Evolutionary conservation across 64 coral and sea anemone genomes (phyloP).

Genomic region (Actinia tenebrosa): DNA sequence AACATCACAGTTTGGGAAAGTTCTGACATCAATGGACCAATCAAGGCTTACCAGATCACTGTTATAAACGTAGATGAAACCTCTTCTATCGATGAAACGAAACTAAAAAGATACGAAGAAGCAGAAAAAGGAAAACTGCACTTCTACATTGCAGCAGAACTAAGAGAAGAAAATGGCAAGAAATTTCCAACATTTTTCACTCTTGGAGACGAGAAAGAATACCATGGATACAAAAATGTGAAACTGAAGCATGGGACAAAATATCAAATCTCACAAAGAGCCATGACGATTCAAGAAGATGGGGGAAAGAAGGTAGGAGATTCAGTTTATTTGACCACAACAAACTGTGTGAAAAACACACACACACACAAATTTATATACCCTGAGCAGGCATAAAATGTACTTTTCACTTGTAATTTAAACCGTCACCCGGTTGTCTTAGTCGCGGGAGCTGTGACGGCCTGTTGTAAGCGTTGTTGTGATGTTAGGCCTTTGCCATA

Average conservation of each 20-base stretch:
- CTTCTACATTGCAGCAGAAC: conserved; percentile 10
- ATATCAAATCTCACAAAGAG: conserved; percentile 21
- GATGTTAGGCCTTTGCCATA: no score
- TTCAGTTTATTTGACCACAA: no score
- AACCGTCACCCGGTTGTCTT: no score
- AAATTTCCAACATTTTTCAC: not conserved
- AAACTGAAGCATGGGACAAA: not conserved
- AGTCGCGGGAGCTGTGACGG: no score
- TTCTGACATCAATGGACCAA: conserved; percentile 30
- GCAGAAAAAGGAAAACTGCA: not conserved
- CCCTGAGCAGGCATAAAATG: no score
- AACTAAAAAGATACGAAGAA: conserved; percentile 4
- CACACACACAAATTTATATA: no score
- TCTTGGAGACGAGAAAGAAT: conserved; percentile 42
- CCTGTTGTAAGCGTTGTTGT: no score
- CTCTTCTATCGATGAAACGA: not conserved
- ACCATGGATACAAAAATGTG: not conserved
- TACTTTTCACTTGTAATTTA: no score
- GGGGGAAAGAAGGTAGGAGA: not conserved
- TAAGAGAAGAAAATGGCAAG: no score
- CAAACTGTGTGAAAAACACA: no score
- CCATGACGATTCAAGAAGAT: not conserved
- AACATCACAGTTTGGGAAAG: not conserved
- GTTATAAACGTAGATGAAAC: not conserved
- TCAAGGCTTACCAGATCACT: conserved; percentile 6